phyloP scores from a whole-genome alignment of 1,140 invertebrate species.

The Zaprionus camerounensis region DNA sequence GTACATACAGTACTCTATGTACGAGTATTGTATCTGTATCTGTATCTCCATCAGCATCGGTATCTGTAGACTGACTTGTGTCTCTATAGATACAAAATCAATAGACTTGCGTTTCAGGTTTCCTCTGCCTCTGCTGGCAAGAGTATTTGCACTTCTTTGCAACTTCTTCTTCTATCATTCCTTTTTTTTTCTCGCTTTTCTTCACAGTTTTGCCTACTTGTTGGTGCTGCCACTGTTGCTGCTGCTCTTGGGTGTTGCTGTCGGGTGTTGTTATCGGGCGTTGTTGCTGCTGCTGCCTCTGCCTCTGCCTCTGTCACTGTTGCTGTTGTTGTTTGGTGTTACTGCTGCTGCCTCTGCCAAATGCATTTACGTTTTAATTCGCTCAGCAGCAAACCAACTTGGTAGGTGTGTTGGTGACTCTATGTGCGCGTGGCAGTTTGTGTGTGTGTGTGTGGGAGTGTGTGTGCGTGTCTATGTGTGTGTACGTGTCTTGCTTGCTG shows the following conservation, averaged over 20 bases:
- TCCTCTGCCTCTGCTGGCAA: neutral
- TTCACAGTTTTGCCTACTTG: conserved; percentile 8
- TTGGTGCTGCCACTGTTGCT: conserved; percentile 22
- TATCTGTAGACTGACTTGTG: too few species aligned
- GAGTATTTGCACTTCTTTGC: conserved; percentile 10
- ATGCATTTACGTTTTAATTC: conserved; percentile 80
- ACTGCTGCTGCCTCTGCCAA: conserved; percentile 41
- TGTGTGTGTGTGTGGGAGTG: conserved; percentile 2
- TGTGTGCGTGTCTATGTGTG: neutral
- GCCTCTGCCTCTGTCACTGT: too few species aligned
- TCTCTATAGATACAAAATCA: neutral
- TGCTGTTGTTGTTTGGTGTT: conserved; percentile 25
- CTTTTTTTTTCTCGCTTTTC: neutral
- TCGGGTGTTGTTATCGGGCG: neutral
- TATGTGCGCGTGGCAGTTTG: neutral
- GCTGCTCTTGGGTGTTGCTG: neutral
- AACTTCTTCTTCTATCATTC: neutral
- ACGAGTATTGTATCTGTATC: neutral
- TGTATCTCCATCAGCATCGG: neutral
- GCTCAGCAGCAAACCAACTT: conserved; percentile 56
- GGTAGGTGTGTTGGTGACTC: conserved; percentile 25
- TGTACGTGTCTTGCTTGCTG: conserved; percentile 8
- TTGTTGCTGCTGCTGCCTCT: conserved; percentile 7
- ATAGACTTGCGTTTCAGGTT: neutral
- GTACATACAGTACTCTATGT: too few species aligned